Percentiles rank a stretch among this genome's conserved stretches.
Evolutionary conservation across 1,140 invertebrate species (phyloP).

Genomic region (Epicauta chinensis): DNA sequence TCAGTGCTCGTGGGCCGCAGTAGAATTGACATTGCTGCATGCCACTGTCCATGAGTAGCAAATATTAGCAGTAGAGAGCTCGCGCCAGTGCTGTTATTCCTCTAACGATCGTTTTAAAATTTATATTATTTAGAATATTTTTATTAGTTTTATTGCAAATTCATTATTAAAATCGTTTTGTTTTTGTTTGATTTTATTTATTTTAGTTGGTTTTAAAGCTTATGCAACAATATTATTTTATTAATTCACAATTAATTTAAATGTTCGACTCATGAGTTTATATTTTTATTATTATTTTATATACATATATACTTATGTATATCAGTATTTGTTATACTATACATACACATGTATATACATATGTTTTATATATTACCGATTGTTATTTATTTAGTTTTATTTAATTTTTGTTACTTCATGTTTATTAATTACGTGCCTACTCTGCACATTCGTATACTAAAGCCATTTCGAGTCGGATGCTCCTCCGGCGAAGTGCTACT

Average conservation of each 20-base stretch:
- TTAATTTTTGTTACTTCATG: slow-evolving; percentile 26
- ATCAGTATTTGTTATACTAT: slow-evolving; percentile 17
- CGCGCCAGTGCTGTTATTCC: slow-evolving; percentile 27
- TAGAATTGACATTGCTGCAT: slow-evolving; percentile 39
- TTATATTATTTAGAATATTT: slow-evolving; percentile 19
- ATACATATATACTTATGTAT: slow-evolving; percentile 26
- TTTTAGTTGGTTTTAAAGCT: slow-evolving; percentile 7
- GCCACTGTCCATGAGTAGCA: slow-evolving; percentile 34
- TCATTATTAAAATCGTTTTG: neutral
- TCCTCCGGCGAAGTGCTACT: slow-evolving; percentile 32
- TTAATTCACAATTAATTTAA: slow-evolving; percentile 25
- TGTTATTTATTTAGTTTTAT: slow-evolving; percentile 2
- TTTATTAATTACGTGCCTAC: slow-evolving; percentile 28
- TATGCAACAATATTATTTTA: slow-evolving; percentile 14
- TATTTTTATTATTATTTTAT: slow-evolving; percentile 16
- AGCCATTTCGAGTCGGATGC: slow-evolving; percentile 30
- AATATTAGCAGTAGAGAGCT: slow-evolving; percentile 28
- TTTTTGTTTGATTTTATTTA: no score
- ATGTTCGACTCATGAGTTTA: slow-evolving; percentile 19
- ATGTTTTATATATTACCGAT: slow-evolving; percentile 21
- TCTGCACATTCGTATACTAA: slow-evolving; percentile 33
- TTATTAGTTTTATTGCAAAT: neutral
- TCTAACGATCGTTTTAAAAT: slow-evolving; percentile 19
- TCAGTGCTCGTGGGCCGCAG: slow-evolving; percentile 36
- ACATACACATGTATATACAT: slow-evolving; percentile 28